Evolutionary conservation across 2,797 vertebrate genomes (phyloP), one percentile per base, ranked within the genome.

Genomic region (Sebastes reedi): DNA sequence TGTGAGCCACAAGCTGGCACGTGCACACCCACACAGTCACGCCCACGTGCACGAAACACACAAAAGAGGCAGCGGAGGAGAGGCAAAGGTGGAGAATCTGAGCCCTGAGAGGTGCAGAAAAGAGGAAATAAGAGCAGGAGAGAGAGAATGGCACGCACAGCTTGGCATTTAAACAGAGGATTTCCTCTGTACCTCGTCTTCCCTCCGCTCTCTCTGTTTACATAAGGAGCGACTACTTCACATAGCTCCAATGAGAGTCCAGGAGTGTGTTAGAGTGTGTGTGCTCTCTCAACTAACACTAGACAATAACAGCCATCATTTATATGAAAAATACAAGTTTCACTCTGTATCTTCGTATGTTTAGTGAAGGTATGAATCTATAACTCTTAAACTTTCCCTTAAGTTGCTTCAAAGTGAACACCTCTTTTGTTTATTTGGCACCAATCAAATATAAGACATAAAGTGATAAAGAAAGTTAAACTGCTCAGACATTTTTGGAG

Each of bases 111-210:
- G 87, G 79, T 85, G 85, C 87, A 82, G 80, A 85, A 80, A 87
- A 81, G 80, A 91, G 89, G 88, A 90, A 92, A 91, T 88, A 89
- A 85, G 89, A 91, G 64, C 75, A 79, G 90, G 71, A 71, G 80
- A 86, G 82, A 81, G 86, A 88, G 83, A 91, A 88, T 84, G 88
- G 87, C 87, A 86, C 62, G 79, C 82, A 88, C 88, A 74, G 82
- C 83, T 86, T 92, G 91, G 88, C 88, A 88, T 92, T 91, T 82
- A 89, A 85, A 87, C 82, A 88, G 88, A 94, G 92, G 92, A 94
- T 94, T 92, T 92, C 93, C 93, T 94, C 79, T 79, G 85, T 78
- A 89, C 87, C 91, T 89, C 64, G 62, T 92, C 88, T 90, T 91
- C 82, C 90, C 87, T 92, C 87, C 67, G 80, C 85, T 89, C 68